Conservation (phyloP, 1,140 invertebrate species). For the Vanessa tameamea region DNA sequence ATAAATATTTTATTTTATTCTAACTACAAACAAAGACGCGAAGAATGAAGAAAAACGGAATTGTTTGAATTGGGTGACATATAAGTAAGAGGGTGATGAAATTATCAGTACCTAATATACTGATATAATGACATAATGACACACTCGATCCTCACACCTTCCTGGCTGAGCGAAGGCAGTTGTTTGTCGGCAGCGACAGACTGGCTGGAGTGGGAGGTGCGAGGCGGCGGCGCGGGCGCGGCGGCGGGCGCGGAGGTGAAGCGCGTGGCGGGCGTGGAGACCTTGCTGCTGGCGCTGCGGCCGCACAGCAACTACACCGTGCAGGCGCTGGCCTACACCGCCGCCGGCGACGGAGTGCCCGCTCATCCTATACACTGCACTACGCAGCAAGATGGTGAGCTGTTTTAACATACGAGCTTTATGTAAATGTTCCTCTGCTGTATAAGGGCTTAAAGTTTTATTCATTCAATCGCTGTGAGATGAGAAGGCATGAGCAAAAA, state of each 20-base stretch:
- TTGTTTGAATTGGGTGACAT: no score
- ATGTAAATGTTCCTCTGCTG: no score
- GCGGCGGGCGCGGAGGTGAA: slow-evolving; percentile 83
- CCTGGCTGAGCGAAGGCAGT: slow-evolving; percentile 74
- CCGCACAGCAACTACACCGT: slow-evolving; percentile 93
- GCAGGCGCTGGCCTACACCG: slow-evolving; percentile 90
- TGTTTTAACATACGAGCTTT: no score
- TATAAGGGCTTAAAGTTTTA: no score
- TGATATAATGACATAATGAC: no score
- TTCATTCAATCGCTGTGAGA: no score
- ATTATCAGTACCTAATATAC: no score
- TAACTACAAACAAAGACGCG: no score
- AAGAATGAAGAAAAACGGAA: no score
- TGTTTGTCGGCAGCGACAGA: slow-evolving; percentile 76
- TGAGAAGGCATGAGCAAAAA: no score
- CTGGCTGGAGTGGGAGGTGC: slow-evolving; percentile 75
- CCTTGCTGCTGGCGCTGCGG: slow-evolving; percentile 86
- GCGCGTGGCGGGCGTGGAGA: slow-evolving; percentile 88
- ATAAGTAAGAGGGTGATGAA: no score
- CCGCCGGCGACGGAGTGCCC: slow-evolving; percentile 90
- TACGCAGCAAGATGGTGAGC: slow-evolving; percentile 89
- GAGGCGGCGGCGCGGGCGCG: slow-evolving; percentile 45
- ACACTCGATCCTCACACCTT: slow-evolving; percentile 1
- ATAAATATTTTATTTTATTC: no score
- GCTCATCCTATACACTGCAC: slow-evolving; percentile 89